phyloP scores from a whole-genome alignment of 2,888 invertebrate genomes.

The Drosophila acutilabella region DNA sequence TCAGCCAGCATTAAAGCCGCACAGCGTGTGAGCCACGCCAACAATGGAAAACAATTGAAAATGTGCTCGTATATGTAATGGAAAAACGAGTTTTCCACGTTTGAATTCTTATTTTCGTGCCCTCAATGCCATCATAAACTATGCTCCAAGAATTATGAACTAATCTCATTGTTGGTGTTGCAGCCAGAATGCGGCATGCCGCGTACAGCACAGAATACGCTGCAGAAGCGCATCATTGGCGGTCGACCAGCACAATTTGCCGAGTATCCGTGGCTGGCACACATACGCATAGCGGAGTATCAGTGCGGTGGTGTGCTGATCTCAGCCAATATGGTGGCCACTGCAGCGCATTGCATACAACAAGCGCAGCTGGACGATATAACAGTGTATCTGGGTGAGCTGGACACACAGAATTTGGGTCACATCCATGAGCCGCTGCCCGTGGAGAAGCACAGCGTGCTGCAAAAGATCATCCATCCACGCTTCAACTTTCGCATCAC shows the following conservation, averaged over 20 bases:
- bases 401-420: slow-evolving; percentile 91
- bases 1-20: slow-evolving; percentile 2
- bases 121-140: slow-evolving; percentile 42
- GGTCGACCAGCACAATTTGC: slow-evolving; percentile 90
- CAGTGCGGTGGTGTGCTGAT: slow-evolving; percentile 94
- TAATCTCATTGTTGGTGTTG: slow-evolving; percentile 42
- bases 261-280: slow-evolving; percentile 95
- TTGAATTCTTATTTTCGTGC: slow-evolving; percentile 3
- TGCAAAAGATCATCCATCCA: slow-evolving; percentile 92
- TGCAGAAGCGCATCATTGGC: slow-evolving; percentile 92
- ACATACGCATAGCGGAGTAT: slow-evolving; percentile 92
- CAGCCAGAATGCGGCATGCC: slow-evolving; percentile 89
- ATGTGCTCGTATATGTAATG: slow-evolving; percentile 2
- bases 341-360: slow-evolving; percentile 93
- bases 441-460: slow-evolving; percentile 89
- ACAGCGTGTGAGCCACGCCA: slow-evolving; percentile 18
- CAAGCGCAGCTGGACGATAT: slow-evolving; percentile 90
- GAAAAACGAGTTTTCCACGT: slow-evolving; percentile 43
- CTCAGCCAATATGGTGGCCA: slow-evolving; percentile 89
- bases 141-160: slow-evolving; percentile 28
- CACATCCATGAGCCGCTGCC: slow-evolving; percentile 88
- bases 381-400: slow-evolving; percentile 91
- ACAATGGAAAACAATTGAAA: slow-evolving; percentile 42
- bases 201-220: slow-evolving; percentile 86
- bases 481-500: slow-evolving; percentile 92